A percentile compares a stretch with the other conserved stretches of the same genome.
These are phyloP conservation scores for Plodia interpunctella DNA, from an alignment of 1,140 invertebrate genomes.

Conservation along the genomic window DNA sequence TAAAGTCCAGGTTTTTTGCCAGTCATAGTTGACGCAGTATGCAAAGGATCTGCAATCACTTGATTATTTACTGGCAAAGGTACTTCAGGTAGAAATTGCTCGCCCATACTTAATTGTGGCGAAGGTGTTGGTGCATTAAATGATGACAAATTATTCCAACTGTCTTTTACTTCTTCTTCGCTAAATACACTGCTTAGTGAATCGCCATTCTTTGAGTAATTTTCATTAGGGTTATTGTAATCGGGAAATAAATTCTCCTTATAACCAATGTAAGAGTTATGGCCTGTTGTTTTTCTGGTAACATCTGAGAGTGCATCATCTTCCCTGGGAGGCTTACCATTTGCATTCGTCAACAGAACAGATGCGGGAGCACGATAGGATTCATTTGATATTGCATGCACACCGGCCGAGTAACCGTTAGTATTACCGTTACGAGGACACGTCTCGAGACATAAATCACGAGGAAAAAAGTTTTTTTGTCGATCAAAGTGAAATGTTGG, in stretches of 20 bases:
- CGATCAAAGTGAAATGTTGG: constrained; percentile 37
- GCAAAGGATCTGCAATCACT: not conserved
- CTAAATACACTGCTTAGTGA: not conserved
- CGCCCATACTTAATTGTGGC: not conserved
- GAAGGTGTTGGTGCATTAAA: not conserved
- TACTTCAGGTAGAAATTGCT: constrained; percentile 13
- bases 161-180: not conserved
- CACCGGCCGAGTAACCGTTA: constrained; percentile 50
- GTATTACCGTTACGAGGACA: constrained; percentile 50
- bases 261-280: constrained; percentile 8
- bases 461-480: constrained; percentile 51
- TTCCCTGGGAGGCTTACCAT: constrained; percentile 35
- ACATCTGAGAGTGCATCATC: constrained; percentile 27
- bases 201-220: not conserved
- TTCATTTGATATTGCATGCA: constrained; percentile 57
- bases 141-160: not conserved
- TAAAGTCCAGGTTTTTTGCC: not conserved
- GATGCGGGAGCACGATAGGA: constrained; percentile 47
- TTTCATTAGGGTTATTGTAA: constrained; percentile 3
- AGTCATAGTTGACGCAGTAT: not conserved
- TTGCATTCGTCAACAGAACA: constrained; percentile 52
- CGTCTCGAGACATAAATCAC: constrained; percentile 60
- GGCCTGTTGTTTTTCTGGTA: constrained; percentile 23
- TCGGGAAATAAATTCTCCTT: constrained; percentile 15
- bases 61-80: constrained; percentile 18